These are phyloP conservation scores for Kryptolebias marmoratus DNA, from an alignment of 2,113 vertebrate genomes.

Conservation along the genomic window DNA sequence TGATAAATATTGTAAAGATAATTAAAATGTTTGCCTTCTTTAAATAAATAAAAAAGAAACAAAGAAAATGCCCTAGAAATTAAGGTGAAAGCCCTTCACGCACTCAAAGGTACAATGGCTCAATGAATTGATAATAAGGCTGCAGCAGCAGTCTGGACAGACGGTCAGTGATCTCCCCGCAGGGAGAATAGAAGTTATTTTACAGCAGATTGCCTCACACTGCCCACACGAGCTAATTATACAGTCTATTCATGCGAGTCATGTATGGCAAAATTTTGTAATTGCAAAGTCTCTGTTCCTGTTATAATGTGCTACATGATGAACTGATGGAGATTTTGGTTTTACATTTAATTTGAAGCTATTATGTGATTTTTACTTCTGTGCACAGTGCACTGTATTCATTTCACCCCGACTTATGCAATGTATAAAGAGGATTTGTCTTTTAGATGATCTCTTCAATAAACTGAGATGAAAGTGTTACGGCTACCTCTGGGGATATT, in stretches of 20 bases:
- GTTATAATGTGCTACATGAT: conserved; percentile 44
- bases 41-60: conserved; percentile 15
- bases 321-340: conserved; percentile 52
- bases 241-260: conserved; percentile 69
- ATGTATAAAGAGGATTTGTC: conserved; percentile 18
- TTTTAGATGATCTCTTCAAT: conserved; percentile 16
- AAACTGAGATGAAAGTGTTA: conserved; percentile 25
- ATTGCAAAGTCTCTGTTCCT: conserved; percentile 63
- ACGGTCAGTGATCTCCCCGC: conserved; percentile 62
- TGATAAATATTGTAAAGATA: background rate
- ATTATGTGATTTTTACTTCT: conserved; percentile 27
- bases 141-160: conserved; percentile 62
- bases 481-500: background rate
- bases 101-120: conserved; percentile 42
- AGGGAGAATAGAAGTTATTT: conserved; percentile 69
- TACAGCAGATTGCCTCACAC: conserved; percentile 71
- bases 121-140: conserved; percentile 60
- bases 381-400: conserved; percentile 8
- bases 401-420: conserved; percentile 6
- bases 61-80: conserved; percentile 16
- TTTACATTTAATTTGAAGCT: conserved; percentile 39
- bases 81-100: conserved; percentile 24
- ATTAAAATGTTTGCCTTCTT: conserved; percentile 7
- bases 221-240: conserved; percentile 77
- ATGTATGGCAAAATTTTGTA: conserved; percentile 66